These are phyloP conservation scores for Micronisus gabar DNA, from an alignment of 2,113 vertebrate genomes.

Conservation along the genomic window DNA sequence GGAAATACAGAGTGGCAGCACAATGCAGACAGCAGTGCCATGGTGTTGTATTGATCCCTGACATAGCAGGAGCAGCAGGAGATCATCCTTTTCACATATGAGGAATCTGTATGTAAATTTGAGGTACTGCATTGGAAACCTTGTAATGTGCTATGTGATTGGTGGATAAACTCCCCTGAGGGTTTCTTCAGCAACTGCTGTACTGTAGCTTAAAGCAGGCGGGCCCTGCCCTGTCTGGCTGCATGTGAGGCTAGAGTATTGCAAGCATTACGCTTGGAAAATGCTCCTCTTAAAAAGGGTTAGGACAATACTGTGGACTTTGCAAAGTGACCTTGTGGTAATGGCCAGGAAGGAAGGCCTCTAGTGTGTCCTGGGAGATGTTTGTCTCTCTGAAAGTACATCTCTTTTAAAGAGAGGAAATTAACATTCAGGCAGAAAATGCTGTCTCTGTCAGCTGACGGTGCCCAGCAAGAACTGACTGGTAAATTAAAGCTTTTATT, in stretches of 20 bases:
- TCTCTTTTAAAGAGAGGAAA: neutral
- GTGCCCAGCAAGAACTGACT: conserved; percentile 13
- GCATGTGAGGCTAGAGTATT: neutral
- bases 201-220: neutral
- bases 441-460: neutral
- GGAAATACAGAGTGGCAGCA: neutral
- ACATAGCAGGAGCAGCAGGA: neutral
- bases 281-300: neutral
- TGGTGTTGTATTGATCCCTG: neutral
- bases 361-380: conserved; percentile 19
- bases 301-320: neutral
- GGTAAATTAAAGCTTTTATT: conserved; percentile 7
- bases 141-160: neutral
- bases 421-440: conserved; percentile 33
- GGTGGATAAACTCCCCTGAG: neutral
- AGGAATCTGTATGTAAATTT: neutral
- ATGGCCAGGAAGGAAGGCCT: conserved; percentile 1
- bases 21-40: neutral
- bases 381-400: conserved; percentile 5
- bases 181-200: neutral
- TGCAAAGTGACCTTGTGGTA: neutral
- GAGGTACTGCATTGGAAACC: neutral
- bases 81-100: neutral
- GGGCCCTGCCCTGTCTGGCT: neutral
- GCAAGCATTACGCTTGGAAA: neutral